These are phyloP conservation scores for Atopsyche davidsoni DNA, from an alignment of 1,140 invertebrate species.

Conservation along the genomic window DNA sequence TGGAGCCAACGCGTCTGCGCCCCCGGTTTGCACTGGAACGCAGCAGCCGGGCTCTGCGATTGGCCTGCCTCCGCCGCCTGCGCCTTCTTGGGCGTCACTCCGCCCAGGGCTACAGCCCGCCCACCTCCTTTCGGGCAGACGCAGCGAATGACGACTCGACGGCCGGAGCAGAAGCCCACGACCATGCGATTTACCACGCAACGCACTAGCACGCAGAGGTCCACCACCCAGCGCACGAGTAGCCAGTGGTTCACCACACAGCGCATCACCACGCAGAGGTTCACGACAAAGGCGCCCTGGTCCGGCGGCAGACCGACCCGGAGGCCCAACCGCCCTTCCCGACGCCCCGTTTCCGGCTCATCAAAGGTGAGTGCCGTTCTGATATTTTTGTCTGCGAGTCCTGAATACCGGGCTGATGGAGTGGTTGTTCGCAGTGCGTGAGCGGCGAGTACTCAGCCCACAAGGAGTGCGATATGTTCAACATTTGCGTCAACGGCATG, in stretches of 20 bases:
- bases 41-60: conserved; percentile 60
- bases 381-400: neutral
- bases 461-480: conserved; percentile 58
- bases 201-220: neutral
- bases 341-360: conserved; percentile 3
- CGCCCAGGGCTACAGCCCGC: neutral
- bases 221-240: neutral
- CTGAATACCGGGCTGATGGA: neutral
- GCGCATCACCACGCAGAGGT: neutral
- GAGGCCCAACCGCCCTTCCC: conserved; percentile 7
- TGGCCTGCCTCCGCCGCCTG: conserved; percentile 72
- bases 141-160: too few species aligned
- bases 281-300: conserved; percentile 31
- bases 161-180: too few species aligned
- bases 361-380: conserved; percentile 2
- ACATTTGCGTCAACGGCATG: conserved; percentile 62
- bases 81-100: conserved; percentile 36
- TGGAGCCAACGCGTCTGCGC: conserved; percentile 65
- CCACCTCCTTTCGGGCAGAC: conserved; percentile 11
- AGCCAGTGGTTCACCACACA: neutral
- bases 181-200: neutral
- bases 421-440: conserved; percentile 37
- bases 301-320: conserved; percentile 29
- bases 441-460: conserved; percentile 55
- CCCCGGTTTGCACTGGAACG: conserved; percentile 76